Evolutionary conservation across 1,140 invertebrate species (phyloP).

Genomic region (Nebria ingens): DNA sequence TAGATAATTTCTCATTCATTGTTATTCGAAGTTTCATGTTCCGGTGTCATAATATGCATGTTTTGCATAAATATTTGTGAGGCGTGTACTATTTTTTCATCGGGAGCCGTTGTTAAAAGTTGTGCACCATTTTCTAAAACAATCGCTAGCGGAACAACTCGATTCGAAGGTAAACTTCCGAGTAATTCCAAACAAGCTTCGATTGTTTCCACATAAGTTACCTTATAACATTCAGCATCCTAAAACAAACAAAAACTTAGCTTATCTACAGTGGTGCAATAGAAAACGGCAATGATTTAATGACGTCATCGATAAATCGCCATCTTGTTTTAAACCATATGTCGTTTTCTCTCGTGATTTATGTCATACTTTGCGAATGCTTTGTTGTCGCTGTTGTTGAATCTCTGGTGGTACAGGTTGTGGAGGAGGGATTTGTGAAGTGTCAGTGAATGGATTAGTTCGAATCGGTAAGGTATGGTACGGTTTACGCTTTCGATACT

Average conservation of each 20-base stretch:
- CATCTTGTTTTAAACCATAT: slow-evolving; percentile 6
- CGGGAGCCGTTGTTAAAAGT: slow-evolving; percentile 34
- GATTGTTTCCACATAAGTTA: slow-evolving; percentile 44
- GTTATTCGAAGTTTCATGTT: not conserved
- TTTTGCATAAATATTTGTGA: not conserved
- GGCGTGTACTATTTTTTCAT: slow-evolving; percentile 38
- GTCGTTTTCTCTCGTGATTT: too few species aligned
- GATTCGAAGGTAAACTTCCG: slow-evolving; percentile 41
- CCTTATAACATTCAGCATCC: slow-evolving; percentile 44
- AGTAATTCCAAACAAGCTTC: slow-evolving; percentile 48
- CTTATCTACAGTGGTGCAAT: slow-evolving; percentile 5
- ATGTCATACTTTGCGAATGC: slow-evolving; percentile 61
- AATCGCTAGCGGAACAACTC: slow-evolving; percentile 40
- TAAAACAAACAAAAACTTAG: slow-evolving; percentile 20
- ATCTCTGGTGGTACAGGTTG: slow-evolving; percentile 58
- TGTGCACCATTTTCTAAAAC: slow-evolving; percentile 42
- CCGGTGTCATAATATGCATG: not conserved
- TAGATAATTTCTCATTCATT: too few species aligned
- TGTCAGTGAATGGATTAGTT: slow-evolving; percentile 40
- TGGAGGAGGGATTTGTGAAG: slow-evolving; percentile 39
- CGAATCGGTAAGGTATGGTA: slow-evolving; percentile 23
- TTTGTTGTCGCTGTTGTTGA: slow-evolving; percentile 61
- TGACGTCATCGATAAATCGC: not conserved
- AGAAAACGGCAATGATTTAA: not conserved
- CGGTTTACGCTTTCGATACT: slow-evolving; percentile 24